Evolutionary conservation across 2,888 invertebrate species (phyloP), one percentile per base, ranked within the genome.

Genomic region (Papilio demoleus): DNA sequence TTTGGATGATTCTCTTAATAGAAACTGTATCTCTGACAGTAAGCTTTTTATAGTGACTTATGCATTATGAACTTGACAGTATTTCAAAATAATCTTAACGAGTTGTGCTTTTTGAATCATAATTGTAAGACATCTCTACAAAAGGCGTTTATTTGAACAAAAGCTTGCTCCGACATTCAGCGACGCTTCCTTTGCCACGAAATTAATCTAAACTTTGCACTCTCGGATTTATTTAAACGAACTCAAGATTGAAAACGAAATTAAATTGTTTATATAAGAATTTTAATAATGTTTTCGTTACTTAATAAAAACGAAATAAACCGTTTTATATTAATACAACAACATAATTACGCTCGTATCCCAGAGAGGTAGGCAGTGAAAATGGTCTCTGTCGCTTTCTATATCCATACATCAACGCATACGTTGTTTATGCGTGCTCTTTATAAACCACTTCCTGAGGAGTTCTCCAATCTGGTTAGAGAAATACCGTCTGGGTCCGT

Each of bases 191-290:
- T 2, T 56, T 31, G 31, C 9, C 6, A 31, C 53, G 53, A 31
- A 56, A 56, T 56, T 56, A 56, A 56, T 56, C 53, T 31, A 31
- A 31, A 31, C 53, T 56, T 53, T 53, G 14, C 53, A 53, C 17
- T 56, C 9, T n/a, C 31, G 31, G 31, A 31, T 31, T 53, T 50
- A 42, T 42, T 42, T 22, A 47, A 47, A 0, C 4, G 31, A 56
- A 31, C 4, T 2, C 53, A 31, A 31, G 9, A 56, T 56, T 56
- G 31, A 56, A 53, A 27, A 53, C n/a, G 27, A 56, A 56, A 56
- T 56, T 56, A 31, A 31, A 56, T 56, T 56, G 47, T 56, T 56
- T 56, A 56, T 4, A 17, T 31, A n/a, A 56, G 31, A 31, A 56
- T 53, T 53, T 53, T 53, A 6, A 56, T 31, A 31, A n/a, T 31